Evolutionary conservation across 2,797 vertebrate species (phyloP).

Genomic region (Molossus alvarezi): DNA sequence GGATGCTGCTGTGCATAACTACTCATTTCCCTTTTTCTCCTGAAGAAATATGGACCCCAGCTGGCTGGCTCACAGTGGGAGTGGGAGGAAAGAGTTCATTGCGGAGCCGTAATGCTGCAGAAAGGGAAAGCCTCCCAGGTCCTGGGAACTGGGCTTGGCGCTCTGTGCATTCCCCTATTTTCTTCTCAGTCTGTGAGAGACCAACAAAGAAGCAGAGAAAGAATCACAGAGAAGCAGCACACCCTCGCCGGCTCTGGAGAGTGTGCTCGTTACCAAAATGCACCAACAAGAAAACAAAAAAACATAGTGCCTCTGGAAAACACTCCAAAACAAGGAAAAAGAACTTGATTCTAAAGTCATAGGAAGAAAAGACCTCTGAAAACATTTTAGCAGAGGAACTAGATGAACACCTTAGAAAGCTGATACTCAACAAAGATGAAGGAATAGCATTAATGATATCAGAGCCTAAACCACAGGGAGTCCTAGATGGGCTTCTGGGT

Average conservation of each 20-base stretch:
- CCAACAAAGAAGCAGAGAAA: not conserved
- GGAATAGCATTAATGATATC: rapidly evolving
- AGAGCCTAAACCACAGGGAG: not conserved
- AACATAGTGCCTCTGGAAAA: not conserved
- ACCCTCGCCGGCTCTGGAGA: not conserved
- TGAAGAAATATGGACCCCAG: not conserved
- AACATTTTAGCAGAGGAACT: not conserved
- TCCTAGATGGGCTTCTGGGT: not conserved
- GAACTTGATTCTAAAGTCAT: not conserved
- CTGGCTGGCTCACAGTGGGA: not conserved
- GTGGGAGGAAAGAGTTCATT: not conserved
- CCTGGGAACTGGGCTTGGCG: not conserved
- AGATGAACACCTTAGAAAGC: not conserved
- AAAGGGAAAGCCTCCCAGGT: not conserved
- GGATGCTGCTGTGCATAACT: not conserved
- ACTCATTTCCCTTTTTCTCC: not conserved
- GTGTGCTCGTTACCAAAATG: not conserved
- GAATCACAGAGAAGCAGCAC: not conserved
- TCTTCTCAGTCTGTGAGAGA: not conserved
- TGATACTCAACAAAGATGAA: not conserved
- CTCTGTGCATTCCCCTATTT: not conserved
- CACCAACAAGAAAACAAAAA: not conserved
- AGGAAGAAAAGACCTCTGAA: not conserved
- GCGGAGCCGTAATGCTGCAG: not conserved
- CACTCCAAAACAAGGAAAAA: not conserved